Base-by-base conservation (phyloP, 2,888 invertebrate genomes). In the Drosophila dives region DNA sequence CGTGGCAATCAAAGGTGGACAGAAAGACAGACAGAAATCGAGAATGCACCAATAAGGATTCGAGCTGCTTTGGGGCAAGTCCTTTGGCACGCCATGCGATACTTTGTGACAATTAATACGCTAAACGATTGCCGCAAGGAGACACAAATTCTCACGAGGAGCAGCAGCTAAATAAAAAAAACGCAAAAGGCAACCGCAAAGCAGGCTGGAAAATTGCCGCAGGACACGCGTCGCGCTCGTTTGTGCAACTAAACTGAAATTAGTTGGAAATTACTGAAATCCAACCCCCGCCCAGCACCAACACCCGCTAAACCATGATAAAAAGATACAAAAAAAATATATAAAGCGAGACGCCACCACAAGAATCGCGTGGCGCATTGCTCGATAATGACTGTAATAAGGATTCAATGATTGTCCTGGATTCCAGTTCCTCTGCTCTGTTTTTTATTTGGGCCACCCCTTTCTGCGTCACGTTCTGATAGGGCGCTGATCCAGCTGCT, bases 81-180 rank as follows among this genome's bases (percentile, higher is more conserved):
- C 23, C 50, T 49, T 63, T 64, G 67, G 45, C 76, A 62, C 55
- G 80, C 76, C 76, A 89, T 71, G 85, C 77, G 83, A 88, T 88
- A 89, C 81, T 85, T 77, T 81, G 91, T 82, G 90, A 85, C 91
- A 91, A 91, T 90, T 91, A 90, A 90, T 86, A 85, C 84, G 90
- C 85, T 91, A 87, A 90, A 85, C 86, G 86, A 68, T 81, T 84
- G 38, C 56, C 40, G 32, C 20, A 32, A 58, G 33, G 54, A 58
- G 75, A 77, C 72, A 67, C 45, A 45, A 61, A 49, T 74, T 77
- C 78, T 74, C 78, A 78, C 69, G 75, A 63, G 23, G 72, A 63
- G 23, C 53, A 17, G 32, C 29, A 29, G 23, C 29, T 5, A 49
- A 29, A 26, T 11, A 34, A 15, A 50, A 59, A 32, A 53, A 26